Conservation (phyloP, 2,113 vertebrate genomes). For the Tor tambroides region DNA sequence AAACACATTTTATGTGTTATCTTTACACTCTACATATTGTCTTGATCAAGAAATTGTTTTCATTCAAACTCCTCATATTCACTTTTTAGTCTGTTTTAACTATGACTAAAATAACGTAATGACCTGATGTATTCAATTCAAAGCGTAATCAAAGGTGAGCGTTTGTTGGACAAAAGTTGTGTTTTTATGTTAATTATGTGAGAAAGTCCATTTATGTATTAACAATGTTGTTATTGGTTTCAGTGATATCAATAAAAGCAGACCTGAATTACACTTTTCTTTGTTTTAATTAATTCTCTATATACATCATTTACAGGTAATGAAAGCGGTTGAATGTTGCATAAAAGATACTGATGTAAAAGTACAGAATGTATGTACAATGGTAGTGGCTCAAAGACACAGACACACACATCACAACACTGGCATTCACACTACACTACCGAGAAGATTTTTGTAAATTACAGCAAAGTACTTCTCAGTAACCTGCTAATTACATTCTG, state of each 20-base stretch:
- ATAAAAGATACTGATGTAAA: neutral
- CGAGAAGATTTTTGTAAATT: neutral
- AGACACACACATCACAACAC: neutral
- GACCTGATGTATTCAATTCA: slow-evolving; percentile 23
- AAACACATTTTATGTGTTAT: neutral
- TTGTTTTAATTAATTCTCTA: slow-evolving; percentile 6
- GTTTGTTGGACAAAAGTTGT: slow-evolving; percentile 50
- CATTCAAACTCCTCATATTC: neutral
- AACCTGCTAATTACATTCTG: slow-evolving; percentile 16
- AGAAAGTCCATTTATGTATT: slow-evolving; percentile 73
- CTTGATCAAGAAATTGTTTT: neutral
- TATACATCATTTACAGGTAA: neutral
- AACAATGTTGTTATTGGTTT: slow-evolving; percentile 70
- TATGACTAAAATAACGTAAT: slow-evolving; percentile 55
- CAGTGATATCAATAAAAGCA: slow-evolving; percentile 73
- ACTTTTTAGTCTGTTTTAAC: slow-evolving; percentile 45
- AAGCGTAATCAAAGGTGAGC: slow-evolving; percentile 5
- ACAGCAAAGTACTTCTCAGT: slow-evolving; percentile 8
- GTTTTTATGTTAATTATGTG: slow-evolving; percentile 64
- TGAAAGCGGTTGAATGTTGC: neutral
- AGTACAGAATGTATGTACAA: slow-evolving; percentile 28
- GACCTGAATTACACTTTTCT: slow-evolving; percentile 56
- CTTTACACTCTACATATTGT: neutral
- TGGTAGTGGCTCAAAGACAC: neutral
- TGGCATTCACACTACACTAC: neutral